Evolutionary conservation across 2,888 invertebrate genomes (phyloP).

Genomic region (Pachymerium ferrugineum): DNA sequence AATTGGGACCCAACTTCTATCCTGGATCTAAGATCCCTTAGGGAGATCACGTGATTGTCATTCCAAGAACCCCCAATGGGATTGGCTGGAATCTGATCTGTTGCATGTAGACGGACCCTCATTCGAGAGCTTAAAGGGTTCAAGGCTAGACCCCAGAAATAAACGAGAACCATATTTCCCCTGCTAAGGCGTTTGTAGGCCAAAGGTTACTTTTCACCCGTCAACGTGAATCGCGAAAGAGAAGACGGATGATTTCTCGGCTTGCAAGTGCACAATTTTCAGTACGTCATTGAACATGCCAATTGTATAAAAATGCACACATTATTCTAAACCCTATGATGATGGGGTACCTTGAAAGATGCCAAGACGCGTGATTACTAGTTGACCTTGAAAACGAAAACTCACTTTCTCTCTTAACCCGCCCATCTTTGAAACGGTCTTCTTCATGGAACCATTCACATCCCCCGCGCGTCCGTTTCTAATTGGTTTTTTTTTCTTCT

Average conservation of each 20-base stretch:
- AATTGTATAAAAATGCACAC: slow-evolving; percentile 1
- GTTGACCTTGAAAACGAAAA: slow-evolving; percentile 17
- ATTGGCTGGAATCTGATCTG: neutral
- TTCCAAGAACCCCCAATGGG: neutral
- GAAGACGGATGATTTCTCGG: neutral
- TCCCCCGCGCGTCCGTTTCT: slow-evolving; percentile 22
- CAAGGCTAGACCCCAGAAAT: neutral
- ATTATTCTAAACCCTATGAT: neutral
- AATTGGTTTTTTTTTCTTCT: neutral
- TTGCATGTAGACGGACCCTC: slow-evolving; percentile 13
- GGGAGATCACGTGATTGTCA: neutral
- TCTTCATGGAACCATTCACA: slow-evolving; percentile 23
- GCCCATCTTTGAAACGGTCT: slow-evolving; percentile 10
- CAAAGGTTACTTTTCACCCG: slow-evolving; percentile 7
- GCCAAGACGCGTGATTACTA: neutral
- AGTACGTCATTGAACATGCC: neutral
- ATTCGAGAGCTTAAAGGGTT: neutral
- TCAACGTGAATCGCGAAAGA: neutral
- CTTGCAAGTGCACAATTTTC: neutral
- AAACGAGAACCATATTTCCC: neutral
- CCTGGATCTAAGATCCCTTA: neutral
- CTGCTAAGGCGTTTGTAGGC: slow-evolving; percentile 3
- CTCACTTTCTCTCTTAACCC: slow-evolving; percentile 8
- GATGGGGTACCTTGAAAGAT: slow-evolving; percentile 9
- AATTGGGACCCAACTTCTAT: neutral